phyloP scores from a whole-genome alignment of 2,888 invertebrate genomes.

The Diogma glabrata region DNA sequence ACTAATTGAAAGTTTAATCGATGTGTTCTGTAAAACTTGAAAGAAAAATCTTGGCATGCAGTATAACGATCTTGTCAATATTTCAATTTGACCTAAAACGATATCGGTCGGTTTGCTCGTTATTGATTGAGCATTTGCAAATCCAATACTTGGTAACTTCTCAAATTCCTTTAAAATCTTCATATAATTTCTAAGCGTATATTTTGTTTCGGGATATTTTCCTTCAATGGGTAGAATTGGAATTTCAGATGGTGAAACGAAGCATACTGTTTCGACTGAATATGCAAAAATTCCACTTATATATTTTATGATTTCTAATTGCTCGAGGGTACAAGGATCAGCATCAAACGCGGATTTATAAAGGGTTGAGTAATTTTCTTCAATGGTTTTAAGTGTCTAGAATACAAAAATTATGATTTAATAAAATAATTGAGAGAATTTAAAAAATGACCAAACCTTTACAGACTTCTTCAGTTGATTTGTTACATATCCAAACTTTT shows the following conservation, averaged over 20 bases:
- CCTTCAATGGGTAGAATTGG: slow-evolving; percentile 31
- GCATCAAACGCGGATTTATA: slow-evolving; percentile 80
- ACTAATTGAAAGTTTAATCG: slow-evolving; percentile 67
- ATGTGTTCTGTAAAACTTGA: slow-evolving; percentile 73
- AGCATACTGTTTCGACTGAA: slow-evolving; percentile 34
- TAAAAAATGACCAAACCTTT: slow-evolving; percentile 46
- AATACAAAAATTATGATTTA: background rate
- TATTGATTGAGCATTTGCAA: slow-evolving; percentile 32
- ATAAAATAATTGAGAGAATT: background rate
- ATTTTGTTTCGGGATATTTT: slow-evolving; percentile 33
- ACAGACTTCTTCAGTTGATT: slow-evolving; percentile 65
- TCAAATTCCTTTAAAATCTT: slow-evolving; percentile 31
- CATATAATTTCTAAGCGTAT: slow-evolving; percentile 27
- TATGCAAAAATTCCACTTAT: slow-evolving; percentile 33
- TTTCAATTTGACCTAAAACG: slow-evolving; percentile 46
- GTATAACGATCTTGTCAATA: slow-evolving; percentile 49
- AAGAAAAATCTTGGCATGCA: slow-evolving; percentile 70
- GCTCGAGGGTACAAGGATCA: slow-evolving; percentile 63
- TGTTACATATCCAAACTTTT: slow-evolving; percentile 67
- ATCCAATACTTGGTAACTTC: slow-evolving; percentile 30
- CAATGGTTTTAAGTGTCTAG: slow-evolving; percentile 55
- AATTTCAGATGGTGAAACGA: slow-evolving; percentile 33
- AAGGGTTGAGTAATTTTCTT: slow-evolving; percentile 61
- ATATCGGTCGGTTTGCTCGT: slow-evolving; percentile 42
- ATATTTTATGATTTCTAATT: slow-evolving; percentile 50